Evolutionary conservation across 2,113 vertebrate species (phyloP), one percentile per base, ranked within the genome.

Genomic region (Pteropus alecto): DNA sequence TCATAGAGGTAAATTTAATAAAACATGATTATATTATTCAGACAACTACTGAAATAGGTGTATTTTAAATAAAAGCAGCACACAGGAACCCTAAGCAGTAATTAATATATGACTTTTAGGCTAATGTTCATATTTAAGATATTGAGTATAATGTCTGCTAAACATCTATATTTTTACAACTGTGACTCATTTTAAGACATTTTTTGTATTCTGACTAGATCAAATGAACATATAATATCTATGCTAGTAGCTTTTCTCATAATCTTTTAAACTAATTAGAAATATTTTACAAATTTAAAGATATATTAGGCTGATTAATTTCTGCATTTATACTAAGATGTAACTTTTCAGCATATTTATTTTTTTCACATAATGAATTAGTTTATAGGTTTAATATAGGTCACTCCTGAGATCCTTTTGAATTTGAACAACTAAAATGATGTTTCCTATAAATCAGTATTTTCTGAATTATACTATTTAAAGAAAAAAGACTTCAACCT

Each of bases 141-240:
- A 30, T 82, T 97, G 88, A 77, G 6, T 56, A 92, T 74, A 90
- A 77, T 67, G 3, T 71, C 0, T 89, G 48, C 60, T 93, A 86
- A 88, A 67, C 22, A 90, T 86, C 60, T 28, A 67, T 77, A 35
- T 56, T 88, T 26, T 76, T 71, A 4, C 76, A 78, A 92, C 35
- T 76, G 15, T 92, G 68, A 94, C 96, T 61, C 77, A 83, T 65
- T 84, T 94, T 58, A 92, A 51, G 82, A 92, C 38, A 38, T 24
- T 93, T 71, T 96, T 96, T 98, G 63, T 95, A 97, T 95, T 43
- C 78, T 98, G 90, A 95, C 71, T 92, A 97, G 94, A 98, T 98
- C 84, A 98, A 98, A 96, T 46, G 33, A 94, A 95, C 46, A 35
- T 84, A 77, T 30, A 87, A 71, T 93, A 96, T 81, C 81, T 76